Base-by-base conservation (phyloP, 2,797 vertebrate species). In the Coccyzus lansbergi region DNA sequence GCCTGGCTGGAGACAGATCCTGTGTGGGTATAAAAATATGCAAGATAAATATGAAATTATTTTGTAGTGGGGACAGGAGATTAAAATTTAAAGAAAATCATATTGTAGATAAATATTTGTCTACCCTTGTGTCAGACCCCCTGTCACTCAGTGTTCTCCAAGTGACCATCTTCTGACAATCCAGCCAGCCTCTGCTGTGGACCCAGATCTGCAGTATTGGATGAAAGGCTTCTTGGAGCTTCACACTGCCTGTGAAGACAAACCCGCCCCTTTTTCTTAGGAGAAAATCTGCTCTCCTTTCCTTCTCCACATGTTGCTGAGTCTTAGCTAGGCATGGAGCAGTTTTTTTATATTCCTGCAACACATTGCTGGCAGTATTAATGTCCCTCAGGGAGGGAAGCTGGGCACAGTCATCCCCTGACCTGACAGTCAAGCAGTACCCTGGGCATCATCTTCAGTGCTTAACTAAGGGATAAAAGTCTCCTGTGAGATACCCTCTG, bases 181-280 rank as follows among this genome's bases (percentile, higher is more conserved):
- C 42, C 56, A 46, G 56, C 24, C 48, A 58, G 16, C 9, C 7
- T 80, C 38, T 46, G 26, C 65, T 70, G 36, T 0, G 0, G 70
- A 36, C 12, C 36, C 0, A 0, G 26, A 21, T 71, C 44, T 79
- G 46, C 29, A 53, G 40, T 40, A 8, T 8, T 1, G 7, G 67
- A 29, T 33, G 12, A 85, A 71, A 62, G 28, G 29, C 4, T 69
- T 22, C 29, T 36, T 49, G 18, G 69, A 58, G n/a, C 26, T 69
- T 80, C 42, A 58, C 0, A 2, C 31, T 79, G 19, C 5, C 9
- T 19, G 22, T 46, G 58, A 68, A 62, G 85, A 56, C 7, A 84
- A 60, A 11, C 7, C 3, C 5, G 12, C 2, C 4, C 5, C 8
- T 79, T 91, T 58, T 58, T 46, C 19, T 58, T 6, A 19, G 36